Conservation (phyloP, 53 echinoderm and acorn worm species). For the Echinarachnius parma region DNA sequence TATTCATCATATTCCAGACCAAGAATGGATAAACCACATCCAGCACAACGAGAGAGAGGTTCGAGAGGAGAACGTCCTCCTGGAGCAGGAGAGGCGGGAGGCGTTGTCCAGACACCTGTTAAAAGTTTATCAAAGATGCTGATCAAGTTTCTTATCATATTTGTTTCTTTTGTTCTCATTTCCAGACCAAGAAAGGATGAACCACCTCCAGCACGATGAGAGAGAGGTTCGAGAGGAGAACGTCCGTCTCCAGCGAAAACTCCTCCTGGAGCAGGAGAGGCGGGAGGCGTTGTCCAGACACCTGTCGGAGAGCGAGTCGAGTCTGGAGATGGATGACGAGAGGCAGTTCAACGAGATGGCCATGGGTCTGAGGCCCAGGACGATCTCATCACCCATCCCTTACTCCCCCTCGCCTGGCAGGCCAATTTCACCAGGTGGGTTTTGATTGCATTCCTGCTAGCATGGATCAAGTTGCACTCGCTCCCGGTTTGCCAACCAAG, state of each 20-base stretch:
- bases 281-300: slow-evolving; percentile 91
- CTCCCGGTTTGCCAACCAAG: no score
- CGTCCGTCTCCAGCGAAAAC: slow-evolving; percentile 85
- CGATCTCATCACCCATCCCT: slow-evolving; percentile 96
- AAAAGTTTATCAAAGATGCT: no score
- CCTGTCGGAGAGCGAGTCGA: slow-evolving; percentile 98
- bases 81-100: slow-evolving; percentile 91
- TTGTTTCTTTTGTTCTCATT: slow-evolving; percentile 4
- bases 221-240: slow-evolving; percentile 92
- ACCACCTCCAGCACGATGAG: slow-evolving; percentile 81
- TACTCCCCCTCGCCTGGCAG: slow-evolving; percentile 80
- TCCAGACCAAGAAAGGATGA: slow-evolving; percentile 84
- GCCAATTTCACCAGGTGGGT: slow-evolving; percentile 92
- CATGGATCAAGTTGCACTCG: no score
- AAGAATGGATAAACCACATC: slow-evolving; percentile 80
- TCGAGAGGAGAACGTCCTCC: slow-evolving; percentile 88
- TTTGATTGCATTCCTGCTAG: no score
- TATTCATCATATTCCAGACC: slow-evolving; percentile 50
- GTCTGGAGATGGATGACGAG: slow-evolving; percentile 99
- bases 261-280: slow-evolving; percentile 88
- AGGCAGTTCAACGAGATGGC: slow-evolving; percentile 99
- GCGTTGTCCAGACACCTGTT: slow-evolving; percentile 94
- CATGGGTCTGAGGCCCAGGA: slow-evolving; percentile 83
- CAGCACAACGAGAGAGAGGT: slow-evolving; percentile 85
- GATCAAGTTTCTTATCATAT: no score